Conservation (phyloP, 1,140 invertebrate genomes). For the Euschistus heros region DNA sequence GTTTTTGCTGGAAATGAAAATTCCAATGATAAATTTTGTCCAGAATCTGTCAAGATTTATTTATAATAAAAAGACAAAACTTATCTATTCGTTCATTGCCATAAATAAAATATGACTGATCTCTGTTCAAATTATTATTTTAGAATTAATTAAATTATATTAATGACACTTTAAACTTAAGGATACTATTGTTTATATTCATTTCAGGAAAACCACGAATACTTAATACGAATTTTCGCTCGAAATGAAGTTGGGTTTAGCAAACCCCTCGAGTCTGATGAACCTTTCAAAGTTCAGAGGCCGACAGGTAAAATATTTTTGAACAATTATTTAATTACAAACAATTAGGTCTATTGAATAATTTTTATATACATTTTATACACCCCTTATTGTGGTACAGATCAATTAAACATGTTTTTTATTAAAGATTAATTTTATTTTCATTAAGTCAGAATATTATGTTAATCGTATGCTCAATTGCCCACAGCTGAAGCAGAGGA, state of each 20-base stretch:
- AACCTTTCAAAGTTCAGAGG: conserved; percentile 75
- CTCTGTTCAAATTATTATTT: too few species aligned
- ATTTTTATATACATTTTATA: neutral
- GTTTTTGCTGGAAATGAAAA: too few species aligned
- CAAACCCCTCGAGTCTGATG: conserved; percentile 85
- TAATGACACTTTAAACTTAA: too few species aligned
- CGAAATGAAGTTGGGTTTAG: conserved; percentile 91
- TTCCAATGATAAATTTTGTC: too few species aligned
- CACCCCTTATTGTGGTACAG: neutral
- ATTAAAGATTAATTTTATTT: neutral
- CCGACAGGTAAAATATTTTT: conserved; percentile 32
- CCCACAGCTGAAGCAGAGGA: conserved; percentile 27
- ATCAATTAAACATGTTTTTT: neutral
- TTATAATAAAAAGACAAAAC: too few species aligned
- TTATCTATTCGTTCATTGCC: too few species aligned
- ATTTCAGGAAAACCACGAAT: conserved; percentile 68
- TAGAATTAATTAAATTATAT: too few species aligned
- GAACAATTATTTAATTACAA: neutral
- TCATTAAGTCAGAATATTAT: neutral
- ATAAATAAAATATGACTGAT: too few species aligned
- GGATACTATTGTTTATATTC: neutral
- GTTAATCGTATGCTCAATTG: too few species aligned
- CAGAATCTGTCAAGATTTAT: too few species aligned
- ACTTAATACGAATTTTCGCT: conserved; percentile 81
- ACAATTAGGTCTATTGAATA: neutral